Percentiles rank a stretch among this genome's conserved stretches.
Evolutionary conservation across 2,113 vertebrate species (phyloP).

Genomic region (Nymphicus hollandicus): DNA sequence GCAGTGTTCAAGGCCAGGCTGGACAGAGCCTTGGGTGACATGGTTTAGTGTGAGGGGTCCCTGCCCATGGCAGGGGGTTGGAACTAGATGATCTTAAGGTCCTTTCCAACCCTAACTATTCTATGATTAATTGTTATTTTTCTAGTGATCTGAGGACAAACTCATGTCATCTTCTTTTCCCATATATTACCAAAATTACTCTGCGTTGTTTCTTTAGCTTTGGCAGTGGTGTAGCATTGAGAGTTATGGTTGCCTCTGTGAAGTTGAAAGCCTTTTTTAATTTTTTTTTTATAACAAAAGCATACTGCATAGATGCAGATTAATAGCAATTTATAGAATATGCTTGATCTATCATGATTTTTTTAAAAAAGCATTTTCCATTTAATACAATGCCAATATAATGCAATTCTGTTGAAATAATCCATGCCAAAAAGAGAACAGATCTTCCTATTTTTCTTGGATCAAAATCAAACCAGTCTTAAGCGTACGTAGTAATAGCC

Average conservation of each 20-base stretch:
- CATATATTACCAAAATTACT: background rate
- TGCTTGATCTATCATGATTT: background rate
- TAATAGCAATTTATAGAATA: background rate
- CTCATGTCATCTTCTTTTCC: background rate
- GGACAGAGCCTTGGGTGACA: no score
- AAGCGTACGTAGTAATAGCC: background rate
- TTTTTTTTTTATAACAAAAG: background rate
- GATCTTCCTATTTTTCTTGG: background rate
- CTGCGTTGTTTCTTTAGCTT: background rate
- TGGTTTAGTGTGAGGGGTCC: no score
- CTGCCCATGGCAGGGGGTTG: no score
- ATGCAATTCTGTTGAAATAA: background rate
- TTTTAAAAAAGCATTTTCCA: background rate
- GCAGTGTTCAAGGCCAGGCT: no score
- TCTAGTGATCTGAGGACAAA: background rate
- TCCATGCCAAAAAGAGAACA: background rate
- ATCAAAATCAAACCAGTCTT: background rate
- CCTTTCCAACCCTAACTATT: no score
- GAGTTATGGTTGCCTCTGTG: background rate
- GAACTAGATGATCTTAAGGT: no score
- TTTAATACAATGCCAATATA: background rate
- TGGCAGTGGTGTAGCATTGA: background rate
- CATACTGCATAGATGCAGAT: background rate
- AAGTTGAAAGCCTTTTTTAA: background rate
- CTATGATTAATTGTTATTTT: background rate